Evolutionary conservation across 2,888 invertebrate genomes (phyloP).

Genomic region (Sminthurides aquaticus): DNA sequence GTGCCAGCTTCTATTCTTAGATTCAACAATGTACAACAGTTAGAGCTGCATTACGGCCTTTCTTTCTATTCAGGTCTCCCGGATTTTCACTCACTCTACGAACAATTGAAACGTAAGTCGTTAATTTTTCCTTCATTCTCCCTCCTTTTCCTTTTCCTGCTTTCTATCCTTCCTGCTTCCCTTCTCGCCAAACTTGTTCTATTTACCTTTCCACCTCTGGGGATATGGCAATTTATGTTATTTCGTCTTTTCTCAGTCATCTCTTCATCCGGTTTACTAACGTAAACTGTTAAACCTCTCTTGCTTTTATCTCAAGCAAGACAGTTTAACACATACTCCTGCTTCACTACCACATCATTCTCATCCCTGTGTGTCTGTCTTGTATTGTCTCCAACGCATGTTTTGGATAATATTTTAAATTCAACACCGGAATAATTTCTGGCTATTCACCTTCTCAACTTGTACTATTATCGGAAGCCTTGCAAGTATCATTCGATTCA

Average conservation of each 20-base stretch:
- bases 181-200: neutral
- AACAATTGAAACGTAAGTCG: slow-evolving; percentile 7
- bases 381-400: no score
- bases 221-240: neutral
- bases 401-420: neutral
- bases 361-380: no score
- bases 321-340: neutral
- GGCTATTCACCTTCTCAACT: no score
- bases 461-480: no score
- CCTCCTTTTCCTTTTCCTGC: neutral
- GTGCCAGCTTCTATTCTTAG: neutral
- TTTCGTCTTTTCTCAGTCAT: no score
- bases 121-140: slow-evolving; percentile 1
- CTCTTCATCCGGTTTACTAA: no score
- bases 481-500: no score
- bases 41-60: neutral
- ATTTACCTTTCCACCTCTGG: neutral
- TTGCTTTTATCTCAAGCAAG: neutral
- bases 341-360: no score
- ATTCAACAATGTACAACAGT: neutral
- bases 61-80: neutral
- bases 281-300: neutral
- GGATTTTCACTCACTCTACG: neutral
- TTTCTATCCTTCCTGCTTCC: slow-evolving; percentile 1
- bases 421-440: neutral